Evolutionary conservation across 2,888 invertebrate species (phyloP).

Genomic region (Plebejus argus): DNA sequence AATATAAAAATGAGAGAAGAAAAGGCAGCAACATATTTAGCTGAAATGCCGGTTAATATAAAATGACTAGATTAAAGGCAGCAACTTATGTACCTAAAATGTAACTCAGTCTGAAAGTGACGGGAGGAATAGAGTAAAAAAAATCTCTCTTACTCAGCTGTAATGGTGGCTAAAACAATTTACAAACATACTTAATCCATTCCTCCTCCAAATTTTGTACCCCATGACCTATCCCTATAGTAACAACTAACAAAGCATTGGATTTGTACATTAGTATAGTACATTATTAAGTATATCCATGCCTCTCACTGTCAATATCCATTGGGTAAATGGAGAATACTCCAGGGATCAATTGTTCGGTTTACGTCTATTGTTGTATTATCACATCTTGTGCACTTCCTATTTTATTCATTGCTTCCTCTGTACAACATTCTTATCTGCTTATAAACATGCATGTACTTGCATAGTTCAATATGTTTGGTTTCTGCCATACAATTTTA

Average conservation of each 20-base stretch:
- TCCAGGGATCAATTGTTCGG: constrained; percentile 37
- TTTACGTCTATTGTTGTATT: constrained; percentile 43
- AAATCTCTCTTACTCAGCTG: background rate
- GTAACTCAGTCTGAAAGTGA: background rate
- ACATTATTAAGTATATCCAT: constrained; percentile 28
- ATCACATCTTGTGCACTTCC: constrained; percentile 46
- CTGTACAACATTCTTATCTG: constrained; percentile 39
- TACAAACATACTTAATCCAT: background rate
- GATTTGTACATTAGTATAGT: background rate
- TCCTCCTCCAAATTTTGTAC: background rate
- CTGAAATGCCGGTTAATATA: too few relatives aligned
- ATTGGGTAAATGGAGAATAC: constrained; percentile 29
- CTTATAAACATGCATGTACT: constrained; percentile 35
- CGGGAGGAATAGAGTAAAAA: background rate
- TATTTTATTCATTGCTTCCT: constrained; percentile 40
- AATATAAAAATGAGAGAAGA: too few relatives aligned
- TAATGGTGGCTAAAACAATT: background rate
- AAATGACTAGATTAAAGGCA: too few relatives aligned
- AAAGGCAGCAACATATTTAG: too few relatives aligned
- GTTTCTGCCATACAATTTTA: background rate
- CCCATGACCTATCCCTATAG: background rate
- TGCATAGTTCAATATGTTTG: constrained; percentile 1
- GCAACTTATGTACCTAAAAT: too few relatives aligned
- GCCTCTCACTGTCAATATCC: background rate
- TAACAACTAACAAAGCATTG: background rate